These are phyloP conservation scores for Acanthosepion lycidas DNA, from an alignment of 2,888 invertebrate genomes.

Conservation along the genomic window DNA sequence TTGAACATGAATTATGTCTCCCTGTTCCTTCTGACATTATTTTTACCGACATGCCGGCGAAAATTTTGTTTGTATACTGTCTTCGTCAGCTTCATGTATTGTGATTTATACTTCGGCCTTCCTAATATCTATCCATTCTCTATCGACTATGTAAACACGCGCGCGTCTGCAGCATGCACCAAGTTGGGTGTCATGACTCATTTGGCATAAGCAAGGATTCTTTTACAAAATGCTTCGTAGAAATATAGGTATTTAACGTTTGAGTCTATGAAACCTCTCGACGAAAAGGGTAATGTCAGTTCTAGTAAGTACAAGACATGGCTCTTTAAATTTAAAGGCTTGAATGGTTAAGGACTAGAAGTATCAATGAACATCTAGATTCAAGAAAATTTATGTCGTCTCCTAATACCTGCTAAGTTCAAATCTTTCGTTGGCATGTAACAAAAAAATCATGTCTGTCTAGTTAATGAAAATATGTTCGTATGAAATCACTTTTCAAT, in stretches of 20 bases:
- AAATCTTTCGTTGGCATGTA: too few relatives aligned
- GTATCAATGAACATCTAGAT: too few relatives aligned
- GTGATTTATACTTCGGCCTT: not conserved
- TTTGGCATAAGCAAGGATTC: not conserved
- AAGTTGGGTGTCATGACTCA: slow-evolving; percentile 33
- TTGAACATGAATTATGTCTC: slow-evolving; percentile 3
- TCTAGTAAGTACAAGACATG: not conserved
- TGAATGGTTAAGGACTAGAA: too few relatives aligned
- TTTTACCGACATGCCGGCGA: slow-evolving; percentile 8
- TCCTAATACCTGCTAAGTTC: too few relatives aligned
- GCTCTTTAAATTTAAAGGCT: too few relatives aligned
- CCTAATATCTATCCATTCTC: not conserved
- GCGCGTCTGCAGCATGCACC: not conserved
- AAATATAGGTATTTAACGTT: not conserved
- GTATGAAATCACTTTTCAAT: too few relatives aligned
- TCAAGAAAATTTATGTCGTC: too few relatives aligned
- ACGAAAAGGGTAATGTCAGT: not conserved
- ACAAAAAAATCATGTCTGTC: too few relatives aligned
- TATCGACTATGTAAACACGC: not conserved
- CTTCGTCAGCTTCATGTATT: not conserved
- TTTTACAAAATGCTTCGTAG: not conserved
- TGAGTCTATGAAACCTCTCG: not conserved
- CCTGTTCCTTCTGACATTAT: not conserved
- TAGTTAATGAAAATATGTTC: too few relatives aligned
- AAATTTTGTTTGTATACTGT: not conserved